Evolutionary conservation across 2,113 vertebrate genomes (phyloP).

Genomic region (Chascanopsetta lugubris): DNA sequence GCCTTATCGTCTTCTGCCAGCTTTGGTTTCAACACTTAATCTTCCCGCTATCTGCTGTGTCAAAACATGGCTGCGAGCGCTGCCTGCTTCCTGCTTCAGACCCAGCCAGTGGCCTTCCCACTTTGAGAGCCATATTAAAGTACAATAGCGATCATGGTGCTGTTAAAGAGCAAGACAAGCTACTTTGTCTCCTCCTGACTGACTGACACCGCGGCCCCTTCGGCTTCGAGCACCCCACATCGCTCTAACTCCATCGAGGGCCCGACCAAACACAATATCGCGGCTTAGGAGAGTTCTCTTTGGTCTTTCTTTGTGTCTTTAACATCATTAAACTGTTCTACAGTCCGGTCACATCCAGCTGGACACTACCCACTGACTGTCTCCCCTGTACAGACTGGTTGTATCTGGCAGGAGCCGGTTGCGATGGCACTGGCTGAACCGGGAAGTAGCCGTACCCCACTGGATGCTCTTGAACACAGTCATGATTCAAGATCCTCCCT

Average conservation of each 20-base stretch:
- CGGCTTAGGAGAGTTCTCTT: background rate
- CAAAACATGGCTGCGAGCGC: constrained; percentile 52
- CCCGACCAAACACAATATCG: background rate
- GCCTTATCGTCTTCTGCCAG: constrained; percentile 53
- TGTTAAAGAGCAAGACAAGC: constrained; percentile 42
- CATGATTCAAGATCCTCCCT: too few relatives aligned
- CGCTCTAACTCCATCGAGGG: constrained; percentile 24
- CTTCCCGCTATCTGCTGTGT: constrained; percentile 60
- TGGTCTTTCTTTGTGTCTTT: constrained; percentile 18
- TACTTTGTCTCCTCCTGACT: constrained; percentile 60
- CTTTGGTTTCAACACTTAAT: constrained; percentile 66
- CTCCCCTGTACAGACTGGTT: too few relatives aligned
- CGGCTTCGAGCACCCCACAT: constrained; percentile 50
- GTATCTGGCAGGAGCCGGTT: too few relatives aligned
- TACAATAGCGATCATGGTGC: constrained; percentile 51
- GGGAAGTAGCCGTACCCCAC: too few relatives aligned
- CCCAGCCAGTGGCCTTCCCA: constrained; percentile 43
- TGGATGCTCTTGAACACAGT: too few relatives aligned
- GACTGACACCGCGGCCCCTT: constrained; percentile 45
- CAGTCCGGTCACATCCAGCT: too few relatives aligned
- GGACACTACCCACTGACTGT: too few relatives aligned
- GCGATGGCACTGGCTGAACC: too few relatives aligned
- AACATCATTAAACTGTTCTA: too few relatives aligned
- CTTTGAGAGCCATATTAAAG: constrained; percentile 49
- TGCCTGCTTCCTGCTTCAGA: constrained; percentile 39